Evolutionary conservation across 2,113 vertebrate genomes (phyloP).

Genomic region (Plecturocebus donacophilus): DNA sequence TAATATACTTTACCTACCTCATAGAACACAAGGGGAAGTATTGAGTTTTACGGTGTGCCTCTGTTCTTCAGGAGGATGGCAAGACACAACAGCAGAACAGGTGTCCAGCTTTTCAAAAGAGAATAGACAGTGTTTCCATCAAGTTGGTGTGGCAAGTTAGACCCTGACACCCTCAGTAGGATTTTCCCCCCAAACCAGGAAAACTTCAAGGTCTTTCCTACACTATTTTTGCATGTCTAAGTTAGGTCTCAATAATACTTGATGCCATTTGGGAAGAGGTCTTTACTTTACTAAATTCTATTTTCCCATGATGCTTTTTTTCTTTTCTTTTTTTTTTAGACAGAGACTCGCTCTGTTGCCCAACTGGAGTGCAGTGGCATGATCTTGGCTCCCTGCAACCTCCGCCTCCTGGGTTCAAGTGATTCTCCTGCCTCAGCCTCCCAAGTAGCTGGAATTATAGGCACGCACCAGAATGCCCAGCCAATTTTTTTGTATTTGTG

Average conservation of each 20-base stretch:
- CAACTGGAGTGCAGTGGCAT: too few relatives aligned
- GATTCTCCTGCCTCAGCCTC: too few relatives aligned
- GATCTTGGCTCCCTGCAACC: too few relatives aligned
- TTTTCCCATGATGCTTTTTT: background rate
- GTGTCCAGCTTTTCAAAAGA: constrained; percentile 50
- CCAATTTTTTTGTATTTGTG: too few relatives aligned
- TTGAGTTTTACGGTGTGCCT: background rate
- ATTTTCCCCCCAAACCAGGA: background rate
- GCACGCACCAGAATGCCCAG: too few relatives aligned
- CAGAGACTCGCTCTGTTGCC: too few relatives aligned
- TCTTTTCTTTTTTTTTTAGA: too few relatives aligned
- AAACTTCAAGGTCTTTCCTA: background rate
- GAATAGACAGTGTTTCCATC: background rate
- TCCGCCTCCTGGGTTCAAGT: too few relatives aligned
- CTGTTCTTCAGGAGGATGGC: constrained; percentile 44
- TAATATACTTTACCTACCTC: constrained; percentile 32
- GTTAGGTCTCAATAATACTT: background rate
- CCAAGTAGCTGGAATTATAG: too few relatives aligned
- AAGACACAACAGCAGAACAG: constrained; percentile 41
- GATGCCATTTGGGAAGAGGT: background rate
- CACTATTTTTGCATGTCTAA: background rate
- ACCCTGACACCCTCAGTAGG: background rate
- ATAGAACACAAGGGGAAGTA: background rate
- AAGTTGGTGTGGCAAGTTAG: background rate
- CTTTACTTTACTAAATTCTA: background rate